Evolutionary conservation across 2,113 vertebrate genomes (phyloP).

Genomic region (Mormyrus lacerda): DNA sequence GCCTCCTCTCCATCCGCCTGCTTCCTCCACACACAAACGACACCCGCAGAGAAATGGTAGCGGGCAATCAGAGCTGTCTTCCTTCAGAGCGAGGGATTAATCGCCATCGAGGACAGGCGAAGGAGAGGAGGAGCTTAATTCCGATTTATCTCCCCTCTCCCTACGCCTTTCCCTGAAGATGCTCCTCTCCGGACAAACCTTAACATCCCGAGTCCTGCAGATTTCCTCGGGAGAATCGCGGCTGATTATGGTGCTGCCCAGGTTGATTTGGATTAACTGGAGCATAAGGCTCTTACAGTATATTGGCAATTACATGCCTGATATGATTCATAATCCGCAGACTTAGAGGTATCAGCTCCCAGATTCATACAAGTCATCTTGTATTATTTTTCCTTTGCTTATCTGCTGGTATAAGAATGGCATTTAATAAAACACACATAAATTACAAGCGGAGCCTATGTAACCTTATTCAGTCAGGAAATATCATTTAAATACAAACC

Average conservation of each 20-base stretch:
- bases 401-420: neutral
- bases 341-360: slow-evolving; percentile 37
- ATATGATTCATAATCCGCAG: slow-evolving; percentile 37
- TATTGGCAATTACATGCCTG: slow-evolving; percentile 39
- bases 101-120: neutral
- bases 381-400: slow-evolving; percentile 22
- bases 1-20: neutral
- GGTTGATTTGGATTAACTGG: slow-evolving; percentile 19
- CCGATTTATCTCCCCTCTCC: neutral
- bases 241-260: slow-evolving; percentile 6
- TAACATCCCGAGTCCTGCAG: slow-evolving; percentile 2
- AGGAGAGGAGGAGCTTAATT: neutral
- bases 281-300: slow-evolving; percentile 14
- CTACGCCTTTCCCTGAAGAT: neutral
- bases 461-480: neutral
- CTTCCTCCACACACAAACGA: neutral
- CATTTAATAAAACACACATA: neutral
- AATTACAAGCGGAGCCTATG: neutral
- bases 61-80: neutral
- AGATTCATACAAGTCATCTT: slow-evolving; percentile 20
- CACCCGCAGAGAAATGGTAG: neutral
- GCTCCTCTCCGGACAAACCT: neutral
- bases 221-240: neutral
- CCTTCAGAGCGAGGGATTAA: neutral
- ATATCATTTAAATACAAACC: neutral